Evolutionary conservation across 2,797 vertebrate species (phyloP).

Genomic region (Malacoctenus gilli): DNA sequence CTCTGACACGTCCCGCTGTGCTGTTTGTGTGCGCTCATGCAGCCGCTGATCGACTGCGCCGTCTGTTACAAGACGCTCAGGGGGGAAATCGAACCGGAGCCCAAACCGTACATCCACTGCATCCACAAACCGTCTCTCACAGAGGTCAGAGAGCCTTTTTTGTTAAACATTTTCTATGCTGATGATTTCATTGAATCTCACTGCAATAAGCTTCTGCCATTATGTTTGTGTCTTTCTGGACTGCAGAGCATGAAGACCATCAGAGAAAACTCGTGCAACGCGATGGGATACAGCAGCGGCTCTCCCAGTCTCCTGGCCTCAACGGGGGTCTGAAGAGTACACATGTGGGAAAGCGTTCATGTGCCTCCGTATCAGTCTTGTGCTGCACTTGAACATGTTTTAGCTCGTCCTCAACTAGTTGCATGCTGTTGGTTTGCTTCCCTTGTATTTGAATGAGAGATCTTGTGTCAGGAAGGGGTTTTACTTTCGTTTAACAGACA

Average conservation of each 20-base stretch:
- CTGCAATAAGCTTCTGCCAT: not conserved
- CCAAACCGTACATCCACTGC: conserved; percentile 79
- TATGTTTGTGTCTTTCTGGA: conserved; percentile 1
- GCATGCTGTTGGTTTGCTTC: too few relatives aligned
- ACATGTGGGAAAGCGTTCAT: not conserved
- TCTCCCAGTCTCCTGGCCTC: conserved; percentile 62
- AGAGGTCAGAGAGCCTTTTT: conserved; percentile 51
- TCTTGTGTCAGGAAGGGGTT: too few relatives aligned
- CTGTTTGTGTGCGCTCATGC: conserved; percentile 51
- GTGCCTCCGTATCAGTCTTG: too few relatives aligned
- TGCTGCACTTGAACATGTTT: too few relatives aligned
- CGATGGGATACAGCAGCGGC: conserved; percentile 65
- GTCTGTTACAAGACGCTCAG: conserved; percentile 76
- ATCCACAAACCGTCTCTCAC: conserved; percentile 71
- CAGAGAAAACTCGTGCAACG: conserved; percentile 66
- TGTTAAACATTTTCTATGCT: too few relatives aligned
- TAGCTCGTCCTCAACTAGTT: too few relatives aligned
- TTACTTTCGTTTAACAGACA: too few relatives aligned
- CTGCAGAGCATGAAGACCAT: conserved; percentile 59
- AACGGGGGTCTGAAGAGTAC: conserved; percentile 3
- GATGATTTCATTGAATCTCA: not conserved
- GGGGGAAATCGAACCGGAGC: conserved; percentile 66
- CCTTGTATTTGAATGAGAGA: too few relatives aligned
- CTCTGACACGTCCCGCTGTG: conserved; percentile 43
- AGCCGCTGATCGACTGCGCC: conserved; percentile 79